Evolutionary conservation across 23 tunicate genomes (phyloP).

Genomic region (Trididemnum nubilum): DNA sequence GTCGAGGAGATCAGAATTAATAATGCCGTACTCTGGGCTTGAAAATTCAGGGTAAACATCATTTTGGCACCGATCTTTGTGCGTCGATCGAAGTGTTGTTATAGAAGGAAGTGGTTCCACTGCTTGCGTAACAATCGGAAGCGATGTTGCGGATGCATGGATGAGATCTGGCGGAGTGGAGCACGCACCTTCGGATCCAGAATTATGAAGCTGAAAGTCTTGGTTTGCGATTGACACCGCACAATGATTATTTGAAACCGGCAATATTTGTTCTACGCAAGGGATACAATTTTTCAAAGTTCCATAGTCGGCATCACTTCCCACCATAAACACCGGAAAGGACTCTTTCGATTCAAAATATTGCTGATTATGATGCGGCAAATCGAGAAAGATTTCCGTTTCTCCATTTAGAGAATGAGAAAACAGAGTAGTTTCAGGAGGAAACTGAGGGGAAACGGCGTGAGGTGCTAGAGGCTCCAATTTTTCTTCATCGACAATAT

Average conservation of each 20-base stretch:
- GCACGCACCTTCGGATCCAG: not conserved
- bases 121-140: not conserved
- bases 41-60: not conserved
- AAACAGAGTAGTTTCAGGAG: not conserved
- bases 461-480: not conserved
- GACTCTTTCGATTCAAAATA: not conserved
- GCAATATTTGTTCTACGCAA: no score
- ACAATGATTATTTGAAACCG: not conserved
- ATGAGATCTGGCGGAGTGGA: not conserved
- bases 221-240: not conserved
- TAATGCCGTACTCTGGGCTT: not conserved
- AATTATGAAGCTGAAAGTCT: not conserved
- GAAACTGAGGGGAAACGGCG: not conserved
- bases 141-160: not conserved
- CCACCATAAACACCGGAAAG: not conserved
- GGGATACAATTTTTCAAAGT: no score
- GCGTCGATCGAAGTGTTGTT: not conserved
- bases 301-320: not conserved
- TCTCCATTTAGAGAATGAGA: not conserved
- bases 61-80: not conserved
- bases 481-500: not conserved
- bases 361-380: not conserved
- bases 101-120: slow-evolving; percentile 10
- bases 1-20: not conserved
- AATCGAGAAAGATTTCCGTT: not conserved